These are phyloP conservation scores for Unio delphinus DNA, from an alignment of 2,888 invertebrate genomes.

Conservation along the genomic window DNA sequence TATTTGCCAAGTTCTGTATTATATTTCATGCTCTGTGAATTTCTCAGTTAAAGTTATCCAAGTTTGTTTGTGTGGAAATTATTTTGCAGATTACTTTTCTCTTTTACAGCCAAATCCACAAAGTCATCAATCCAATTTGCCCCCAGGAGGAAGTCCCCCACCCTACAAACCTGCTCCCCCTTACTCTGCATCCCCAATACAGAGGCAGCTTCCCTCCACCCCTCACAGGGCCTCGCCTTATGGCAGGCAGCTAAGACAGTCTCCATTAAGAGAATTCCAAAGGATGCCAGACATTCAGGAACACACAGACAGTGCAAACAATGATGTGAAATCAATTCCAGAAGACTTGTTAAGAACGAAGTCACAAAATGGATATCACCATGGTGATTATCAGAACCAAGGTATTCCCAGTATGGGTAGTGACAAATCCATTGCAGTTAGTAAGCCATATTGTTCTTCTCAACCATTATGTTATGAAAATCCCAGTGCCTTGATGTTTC, in stretches of 20 bases:
- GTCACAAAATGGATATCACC: slow-evolving; percentile 23
- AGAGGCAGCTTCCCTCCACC: slow-evolving; percentile 40
- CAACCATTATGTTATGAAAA: slow-evolving; percentile 8
- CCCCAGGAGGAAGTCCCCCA: slow-evolving; percentile 29
- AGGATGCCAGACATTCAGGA: slow-evolving; percentile 40
- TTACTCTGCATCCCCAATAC: slow-evolving; percentile 33
- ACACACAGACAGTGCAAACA: slow-evolving; percentile 19
- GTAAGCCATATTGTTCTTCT: background rate
- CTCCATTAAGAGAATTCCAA: slow-evolving; percentile 34
- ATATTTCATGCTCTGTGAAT: background rate
- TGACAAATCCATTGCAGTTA: slow-evolving; percentile 13
- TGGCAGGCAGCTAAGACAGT: slow-evolving; percentile 28
- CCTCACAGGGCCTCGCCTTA: slow-evolving; percentile 43
- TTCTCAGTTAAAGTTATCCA: slow-evolving; percentile 1
- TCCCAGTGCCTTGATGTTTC: slow-evolving; percentile 5
- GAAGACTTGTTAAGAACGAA: slow-evolving; percentile 31
- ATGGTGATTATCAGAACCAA: slow-evolving; percentile 14
- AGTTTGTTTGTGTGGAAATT: background rate
- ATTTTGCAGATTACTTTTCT: background rate
- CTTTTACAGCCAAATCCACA: slow-evolving; percentile 18
- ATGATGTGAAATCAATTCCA: too few species aligned
- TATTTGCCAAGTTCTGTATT: background rate
- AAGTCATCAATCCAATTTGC: slow-evolving; percentile 3
- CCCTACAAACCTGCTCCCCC: slow-evolving; percentile 61
- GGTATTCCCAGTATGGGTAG: background rate